Evolutionary conservation across 2,797 vertebrate species (phyloP).

Genomic region (Crypturellus tataupa): DNA sequence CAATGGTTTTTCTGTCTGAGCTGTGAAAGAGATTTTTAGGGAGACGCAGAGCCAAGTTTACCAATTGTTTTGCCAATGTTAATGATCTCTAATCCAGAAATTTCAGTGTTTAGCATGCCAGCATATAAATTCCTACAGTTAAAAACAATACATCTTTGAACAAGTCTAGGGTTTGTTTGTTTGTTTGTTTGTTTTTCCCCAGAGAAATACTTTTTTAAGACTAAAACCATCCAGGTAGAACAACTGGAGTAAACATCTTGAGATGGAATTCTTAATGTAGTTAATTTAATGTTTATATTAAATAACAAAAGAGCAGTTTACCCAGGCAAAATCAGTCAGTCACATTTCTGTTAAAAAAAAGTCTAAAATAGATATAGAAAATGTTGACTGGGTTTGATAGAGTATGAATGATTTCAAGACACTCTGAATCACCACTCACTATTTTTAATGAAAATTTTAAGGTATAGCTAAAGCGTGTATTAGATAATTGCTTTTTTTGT

Average conservation of each 20-base stretch:
- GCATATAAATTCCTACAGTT: neutral
- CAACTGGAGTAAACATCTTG: neutral
- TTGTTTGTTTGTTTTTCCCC: neutral
- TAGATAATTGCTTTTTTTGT: neutral
- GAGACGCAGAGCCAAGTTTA: neutral
- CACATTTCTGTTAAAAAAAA: neutral
- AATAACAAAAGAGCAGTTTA: neutral
- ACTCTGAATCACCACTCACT: neutral
- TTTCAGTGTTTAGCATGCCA: neutral
- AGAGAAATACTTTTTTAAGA: neutral
- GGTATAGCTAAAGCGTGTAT: neutral
- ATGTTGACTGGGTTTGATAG: neutral
- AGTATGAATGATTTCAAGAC: neutral
- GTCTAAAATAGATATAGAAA: neutral
- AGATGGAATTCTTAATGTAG: accelerated
- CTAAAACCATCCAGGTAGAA: neutral
- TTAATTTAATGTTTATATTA: neutral
- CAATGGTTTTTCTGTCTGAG: neutral
- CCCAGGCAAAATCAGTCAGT: neutral
- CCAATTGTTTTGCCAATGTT: neutral
- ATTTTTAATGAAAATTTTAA: neutral
- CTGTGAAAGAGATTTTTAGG: neutral
- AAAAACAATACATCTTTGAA: neutral
- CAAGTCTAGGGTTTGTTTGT: no score
- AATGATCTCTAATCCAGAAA: neutral